Base-by-base conservation (phyloP, 2,113 vertebrate genomes). In the Hystrix brachyura region DNA sequence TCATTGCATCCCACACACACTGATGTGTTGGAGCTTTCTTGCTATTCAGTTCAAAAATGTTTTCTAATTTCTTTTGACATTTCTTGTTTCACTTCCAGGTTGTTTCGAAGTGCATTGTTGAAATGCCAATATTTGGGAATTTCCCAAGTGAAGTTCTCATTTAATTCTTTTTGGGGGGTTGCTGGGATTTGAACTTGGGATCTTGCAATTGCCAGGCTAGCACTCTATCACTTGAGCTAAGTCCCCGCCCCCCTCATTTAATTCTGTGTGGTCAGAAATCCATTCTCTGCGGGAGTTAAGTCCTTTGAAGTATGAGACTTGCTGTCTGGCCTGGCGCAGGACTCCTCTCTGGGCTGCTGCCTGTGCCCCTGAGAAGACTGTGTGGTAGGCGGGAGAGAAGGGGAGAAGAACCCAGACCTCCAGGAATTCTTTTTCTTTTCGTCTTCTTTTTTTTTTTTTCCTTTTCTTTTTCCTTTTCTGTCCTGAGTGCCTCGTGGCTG, bases 1-100 rank as follows among this genome's bases (percentile, higher is more conserved):
- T 80, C 46, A 17, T 51, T 38, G 29, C 15, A 55, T 94, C 51
- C 7, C 10, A 10, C 1, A 23, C 53, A 62, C 53, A 65, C 19
- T 53, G 9, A 21, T 85, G n/a, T 81, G 55, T 60, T 83, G 25
- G 76, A 14, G 27, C 79, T 95, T 94, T 87, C 65, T 46, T 89
- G 59, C 48, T 87, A 65, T 67, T 93, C 19, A 85, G 17, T 80
- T 94, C 32, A 43, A 80, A 59, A 65, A 43, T 88, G 67, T 38
- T 93, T 93, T 90, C 60, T 69, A 21, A 76, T 38, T 71, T 38
- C n/a, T 82, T 86, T 60, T 86, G 60, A 29, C 19, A 62, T 81
- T 94, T 82, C 27, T 87, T 90, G 38, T 62, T 79, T 90, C 59
- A 57, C 67, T 64, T 89, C 53, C 76, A 48, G 29, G 18, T 86